Evolutionary conservation across 92 coral and sea anemone species (phyloP).

Genomic region (Micromussa lordhowensis): DNA sequence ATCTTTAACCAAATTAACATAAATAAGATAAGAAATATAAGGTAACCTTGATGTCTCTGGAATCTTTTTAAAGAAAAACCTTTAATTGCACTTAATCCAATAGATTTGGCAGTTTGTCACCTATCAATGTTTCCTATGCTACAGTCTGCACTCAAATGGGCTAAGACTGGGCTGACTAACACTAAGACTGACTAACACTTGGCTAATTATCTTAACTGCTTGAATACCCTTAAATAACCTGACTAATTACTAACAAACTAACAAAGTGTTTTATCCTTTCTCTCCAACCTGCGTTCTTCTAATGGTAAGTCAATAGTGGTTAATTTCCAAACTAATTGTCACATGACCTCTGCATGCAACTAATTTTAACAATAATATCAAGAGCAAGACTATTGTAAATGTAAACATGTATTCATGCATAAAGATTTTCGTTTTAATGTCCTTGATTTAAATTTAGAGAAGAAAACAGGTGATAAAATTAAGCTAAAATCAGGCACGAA

Average conservation of each 20-base stretch:
- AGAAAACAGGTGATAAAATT: no score
- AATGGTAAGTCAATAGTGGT: slow-evolving; percentile 39
- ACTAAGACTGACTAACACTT: neutral
- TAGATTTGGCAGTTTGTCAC: no score
- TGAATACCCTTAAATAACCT: neutral
- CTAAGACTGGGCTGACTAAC: neutral
- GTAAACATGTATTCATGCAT: neutral
- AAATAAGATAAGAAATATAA: no score
- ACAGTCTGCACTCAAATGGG: neutral
- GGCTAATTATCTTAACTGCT: neutral
- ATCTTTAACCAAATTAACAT: no score
- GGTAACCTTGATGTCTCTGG: no score
- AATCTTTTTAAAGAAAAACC: no score
- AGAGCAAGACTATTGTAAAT: neutral
- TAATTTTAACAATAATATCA: neutral
- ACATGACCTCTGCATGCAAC: neutral
- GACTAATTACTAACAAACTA: slow-evolving; percentile 35
- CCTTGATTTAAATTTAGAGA: no score
- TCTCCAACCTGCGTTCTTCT: slow-evolving; percentile 15
- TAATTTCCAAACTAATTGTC: neutral
- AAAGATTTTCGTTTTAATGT: neutral
- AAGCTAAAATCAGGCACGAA: no score
- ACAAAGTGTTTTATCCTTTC: slow-evolving; percentile 23
- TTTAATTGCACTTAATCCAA: no score
- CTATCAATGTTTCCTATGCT: no score